A percentile compares a stretch with the other conserved stretches of the same genome.
These are phyloP conservation scores for Tenebrosternarchus preto DNA, from an alignment of 2,113 vertebrate genomes.

Conservation along the genomic window DNA sequence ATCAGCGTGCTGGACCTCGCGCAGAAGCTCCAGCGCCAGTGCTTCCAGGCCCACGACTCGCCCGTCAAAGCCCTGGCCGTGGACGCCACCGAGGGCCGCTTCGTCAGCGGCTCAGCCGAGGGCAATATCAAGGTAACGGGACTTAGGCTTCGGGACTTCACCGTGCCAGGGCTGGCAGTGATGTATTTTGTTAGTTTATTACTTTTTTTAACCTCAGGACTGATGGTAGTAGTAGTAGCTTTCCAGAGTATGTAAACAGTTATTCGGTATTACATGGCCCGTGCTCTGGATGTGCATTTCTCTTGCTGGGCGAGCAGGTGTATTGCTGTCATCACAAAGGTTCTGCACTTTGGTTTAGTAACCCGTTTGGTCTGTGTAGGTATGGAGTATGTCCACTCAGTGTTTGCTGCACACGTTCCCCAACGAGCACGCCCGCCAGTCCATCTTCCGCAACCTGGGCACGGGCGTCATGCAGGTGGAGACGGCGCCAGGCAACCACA, in stretches of 20 bases:
- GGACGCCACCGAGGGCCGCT: constrained; percentile 88
- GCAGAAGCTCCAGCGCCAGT: constrained; percentile 83
- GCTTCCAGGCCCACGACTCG: constrained; percentile 96
- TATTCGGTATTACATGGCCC: too few species aligned
- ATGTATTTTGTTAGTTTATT: background rate
- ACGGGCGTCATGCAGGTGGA: constrained; percentile 98
- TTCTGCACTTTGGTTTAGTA: background rate
- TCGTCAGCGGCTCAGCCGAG: constrained; percentile 96
- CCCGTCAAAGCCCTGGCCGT: constrained; percentile 92
- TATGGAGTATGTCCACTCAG: constrained; percentile 88
- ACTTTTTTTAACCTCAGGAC: too few species aligned
- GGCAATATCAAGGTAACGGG: constrained; percentile 92
- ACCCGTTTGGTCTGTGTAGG: constrained; percentile 69
- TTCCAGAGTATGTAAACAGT: too few species aligned
- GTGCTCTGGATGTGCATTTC: too few species aligned
- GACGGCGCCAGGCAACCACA: constrained; percentile 87
- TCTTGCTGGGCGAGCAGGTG: too few species aligned
- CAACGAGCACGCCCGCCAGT: constrained; percentile 93
- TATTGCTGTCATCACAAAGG: background rate
- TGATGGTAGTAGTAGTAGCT: too few species aligned
- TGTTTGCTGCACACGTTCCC: constrained; percentile 85
- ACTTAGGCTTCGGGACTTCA: background rate
- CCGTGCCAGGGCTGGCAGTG: background rate
- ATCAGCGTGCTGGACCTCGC: constrained; percentile 89
- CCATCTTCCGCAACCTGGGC: constrained; percentile 96